phyloP scores from a whole-genome alignment of 1,140 invertebrate species.

The Pinna nobilis region DNA sequence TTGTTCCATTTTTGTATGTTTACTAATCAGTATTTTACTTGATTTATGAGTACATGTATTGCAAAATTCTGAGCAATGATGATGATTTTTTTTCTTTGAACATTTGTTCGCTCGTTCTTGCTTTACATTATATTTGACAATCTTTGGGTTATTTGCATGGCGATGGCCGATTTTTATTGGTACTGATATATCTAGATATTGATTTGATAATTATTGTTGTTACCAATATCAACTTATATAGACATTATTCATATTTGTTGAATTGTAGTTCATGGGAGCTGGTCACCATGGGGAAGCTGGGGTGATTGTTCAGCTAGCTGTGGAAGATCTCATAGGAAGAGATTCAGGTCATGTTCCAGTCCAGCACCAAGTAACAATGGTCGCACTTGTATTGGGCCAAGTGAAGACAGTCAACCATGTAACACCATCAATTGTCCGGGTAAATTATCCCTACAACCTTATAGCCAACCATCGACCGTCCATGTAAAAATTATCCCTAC shows the following conservation, averaged over 20 bases:
- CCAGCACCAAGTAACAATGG: constrained; percentile 70
- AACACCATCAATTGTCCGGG: constrained; percentile 69
- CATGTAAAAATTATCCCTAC: too few relatives aligned
- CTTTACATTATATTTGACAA: too few relatives aligned
- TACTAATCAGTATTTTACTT: not conserved
- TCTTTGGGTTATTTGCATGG: too few relatives aligned
- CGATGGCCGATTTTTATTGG: too few relatives aligned
- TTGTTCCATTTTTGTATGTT: too few relatives aligned
- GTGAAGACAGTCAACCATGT: constrained; percentile 61
- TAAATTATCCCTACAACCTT: too few relatives aligned
- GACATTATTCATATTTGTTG: not conserved
- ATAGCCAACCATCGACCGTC: too few relatives aligned
- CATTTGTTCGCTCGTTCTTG: too few relatives aligned
- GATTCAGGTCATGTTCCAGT: constrained; percentile 69
- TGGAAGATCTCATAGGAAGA: constrained; percentile 63
- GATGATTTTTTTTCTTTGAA: not conserved
- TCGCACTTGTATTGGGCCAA: constrained; percentile 64
- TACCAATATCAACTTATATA: constrained; percentile 13
- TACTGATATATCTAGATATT: not conserved
- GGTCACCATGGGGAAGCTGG: constrained; percentile 68
- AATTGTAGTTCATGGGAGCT: constrained; percentile 70
- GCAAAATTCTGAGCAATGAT: not conserved
- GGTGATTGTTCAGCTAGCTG: constrained; percentile 68
- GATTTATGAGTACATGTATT: not conserved
- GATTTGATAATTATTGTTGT: not conserved